A percentile compares a stretch with the other conserved stretches of the same genome.
Evolutionary conservation across 2,888 invertebrate species (phyloP).

Genomic region (Pediacus dermestoides): DNA sequence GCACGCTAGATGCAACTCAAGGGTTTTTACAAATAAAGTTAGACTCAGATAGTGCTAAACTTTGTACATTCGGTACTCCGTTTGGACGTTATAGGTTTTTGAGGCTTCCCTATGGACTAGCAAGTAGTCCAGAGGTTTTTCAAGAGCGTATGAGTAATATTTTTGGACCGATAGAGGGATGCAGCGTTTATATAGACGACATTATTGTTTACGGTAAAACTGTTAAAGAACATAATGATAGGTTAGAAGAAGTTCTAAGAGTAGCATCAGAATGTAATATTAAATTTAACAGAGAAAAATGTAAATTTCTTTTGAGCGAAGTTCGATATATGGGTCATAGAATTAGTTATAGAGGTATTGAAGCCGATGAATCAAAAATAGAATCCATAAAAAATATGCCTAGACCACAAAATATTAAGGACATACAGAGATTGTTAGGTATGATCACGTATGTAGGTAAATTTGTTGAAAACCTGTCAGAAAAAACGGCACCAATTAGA

Average conservation of each 20-base stretch:
- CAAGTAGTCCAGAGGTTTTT: conserved; percentile 16
- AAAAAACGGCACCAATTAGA: conserved; percentile 26
- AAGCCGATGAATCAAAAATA: conserved; percentile 13
- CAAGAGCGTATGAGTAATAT: conserved; percentile 19
- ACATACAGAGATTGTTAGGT: conserved; percentile 24
- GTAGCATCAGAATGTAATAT: conserved; percentile 20
- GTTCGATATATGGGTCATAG: conserved; percentile 26
- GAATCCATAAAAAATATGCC: conserved; percentile 14
- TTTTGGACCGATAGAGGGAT: conserved; percentile 15
- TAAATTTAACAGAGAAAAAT: conserved; percentile 28
- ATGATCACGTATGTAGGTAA: conserved; percentile 28
- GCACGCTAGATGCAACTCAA: conserved; percentile 16
- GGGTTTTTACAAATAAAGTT: conserved; percentile 17
- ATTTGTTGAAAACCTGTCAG: conserved; percentile 28
- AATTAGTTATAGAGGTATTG: conserved; percentile 25
- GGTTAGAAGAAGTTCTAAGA: conserved; percentile 12
- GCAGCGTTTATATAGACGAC: conserved; percentile 19
- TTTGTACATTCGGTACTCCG: conserved; percentile 10
- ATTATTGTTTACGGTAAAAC: conserved; percentile 16
- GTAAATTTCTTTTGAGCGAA: conserved; percentile 25
- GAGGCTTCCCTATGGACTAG: conserved; percentile 33
- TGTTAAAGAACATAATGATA: conserved; percentile 15
- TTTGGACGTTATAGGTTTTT: conserved; percentile 12
- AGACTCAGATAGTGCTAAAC: conserved; percentile 17
- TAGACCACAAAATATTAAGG: conserved; percentile 13